Conservation (phyloP, 2,888 invertebrate genomes). For the Ormyrus pomaceus region DNA sequence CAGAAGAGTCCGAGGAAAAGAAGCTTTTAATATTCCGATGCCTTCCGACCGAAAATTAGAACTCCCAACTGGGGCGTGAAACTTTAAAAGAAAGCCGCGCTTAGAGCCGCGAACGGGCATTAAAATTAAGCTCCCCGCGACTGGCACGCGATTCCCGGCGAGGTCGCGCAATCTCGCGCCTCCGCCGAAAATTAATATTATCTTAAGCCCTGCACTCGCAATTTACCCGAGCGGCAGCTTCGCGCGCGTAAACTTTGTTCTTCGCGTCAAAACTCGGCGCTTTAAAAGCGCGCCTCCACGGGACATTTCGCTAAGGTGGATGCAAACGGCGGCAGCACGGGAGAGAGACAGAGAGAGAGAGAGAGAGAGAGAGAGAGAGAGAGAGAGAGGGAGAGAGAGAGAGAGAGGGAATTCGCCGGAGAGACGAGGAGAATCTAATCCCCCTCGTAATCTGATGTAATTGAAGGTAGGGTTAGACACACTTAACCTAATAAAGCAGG, state of each 20-base stretch:
- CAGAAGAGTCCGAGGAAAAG: no score
- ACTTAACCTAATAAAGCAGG: conserved; percentile 44
- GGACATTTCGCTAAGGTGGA: conserved; percentile 3
- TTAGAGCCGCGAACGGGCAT: no score
- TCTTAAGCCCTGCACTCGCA: conserved; percentile 32
- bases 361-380: background rate
- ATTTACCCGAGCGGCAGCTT: conserved; percentile 21
- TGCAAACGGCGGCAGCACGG: no score
- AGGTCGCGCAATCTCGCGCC: background rate
- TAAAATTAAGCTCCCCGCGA: no score
- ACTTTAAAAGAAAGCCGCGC: no score
- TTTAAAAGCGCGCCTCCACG: conserved; percentile 25
- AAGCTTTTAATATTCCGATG: no score
- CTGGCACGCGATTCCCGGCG: background rate
- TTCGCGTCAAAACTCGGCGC: conserved; percentile 38
- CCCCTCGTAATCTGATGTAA: conserved; percentile 56
- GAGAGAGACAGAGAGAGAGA: background rate
- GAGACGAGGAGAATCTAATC: conserved; percentile 53
- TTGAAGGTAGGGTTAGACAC: conserved; percentile 52
- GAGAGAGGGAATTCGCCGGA: background rate
- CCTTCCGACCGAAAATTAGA: no score
- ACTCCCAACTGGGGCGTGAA: no score
- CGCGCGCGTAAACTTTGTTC: conserved; percentile 43
- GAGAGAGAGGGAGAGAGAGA: no score
- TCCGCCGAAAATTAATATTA: conserved; percentile 43